Percentiles rank a stretch among this genome's conserved stretches.
Conservation (phyloP, 2,888 invertebrate species). For the Pristionchus mayeri region DNA sequence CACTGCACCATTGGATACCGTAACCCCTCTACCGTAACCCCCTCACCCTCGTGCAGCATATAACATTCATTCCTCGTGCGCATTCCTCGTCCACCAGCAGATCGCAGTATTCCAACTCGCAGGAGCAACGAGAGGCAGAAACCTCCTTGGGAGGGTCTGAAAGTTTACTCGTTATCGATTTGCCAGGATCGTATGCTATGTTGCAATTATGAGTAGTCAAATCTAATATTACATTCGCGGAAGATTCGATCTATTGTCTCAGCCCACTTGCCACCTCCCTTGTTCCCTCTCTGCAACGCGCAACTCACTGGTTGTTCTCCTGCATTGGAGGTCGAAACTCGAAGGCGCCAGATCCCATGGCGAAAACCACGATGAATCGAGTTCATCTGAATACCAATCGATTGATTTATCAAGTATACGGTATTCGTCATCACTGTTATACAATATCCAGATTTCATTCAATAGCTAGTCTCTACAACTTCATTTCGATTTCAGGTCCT, state of each 20-base stretch:
- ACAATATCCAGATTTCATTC: neutral
- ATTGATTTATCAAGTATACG: no score
- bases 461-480: neutral
- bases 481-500: neutral
- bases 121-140: neutral
- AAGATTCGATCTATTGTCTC: no score
- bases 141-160: neutral
- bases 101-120: neutral
- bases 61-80: neutral
- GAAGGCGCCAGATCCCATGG: conserved; percentile 15
- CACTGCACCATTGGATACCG: neutral
- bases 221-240: no score
- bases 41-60: neutral
- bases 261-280: no score
- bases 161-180: no score
- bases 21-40: neutral
- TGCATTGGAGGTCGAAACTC: conserved; percentile 10
- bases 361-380: conserved; percentile 9
- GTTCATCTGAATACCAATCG: neutral
- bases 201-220: no score
- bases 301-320: neutral
- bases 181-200: no score
- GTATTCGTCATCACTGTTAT: no score
- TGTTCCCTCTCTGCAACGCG: no score
- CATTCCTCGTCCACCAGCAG: neutral